Percentiles rank a stretch among this genome's conserved stretches.
These are phyloP conservation scores for Pseudococcus longispinus DNA, from an alignment of 2,888 invertebrate species.

Conservation along the genomic window DNA sequence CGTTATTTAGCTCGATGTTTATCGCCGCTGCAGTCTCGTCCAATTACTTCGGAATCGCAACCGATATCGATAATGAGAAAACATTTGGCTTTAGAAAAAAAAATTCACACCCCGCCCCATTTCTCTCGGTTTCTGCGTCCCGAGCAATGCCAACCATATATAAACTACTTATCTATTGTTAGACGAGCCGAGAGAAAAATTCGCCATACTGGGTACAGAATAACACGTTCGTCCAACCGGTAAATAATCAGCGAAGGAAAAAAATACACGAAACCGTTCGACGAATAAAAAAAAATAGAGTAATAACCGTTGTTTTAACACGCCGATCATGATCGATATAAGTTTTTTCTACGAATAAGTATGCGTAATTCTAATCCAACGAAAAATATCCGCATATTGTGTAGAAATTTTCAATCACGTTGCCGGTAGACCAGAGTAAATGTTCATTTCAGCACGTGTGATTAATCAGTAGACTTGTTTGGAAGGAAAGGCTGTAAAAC, in stretches of 20 bases:
- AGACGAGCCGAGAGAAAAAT: background rate
- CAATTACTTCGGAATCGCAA: background rate
- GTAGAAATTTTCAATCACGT: background rate
- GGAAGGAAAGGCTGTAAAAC: background rate
- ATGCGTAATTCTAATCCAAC: background rate
- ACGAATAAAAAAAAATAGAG: background rate
- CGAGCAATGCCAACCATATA: background rate
- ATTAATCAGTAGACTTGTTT: background rate
- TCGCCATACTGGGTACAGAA: background rate
- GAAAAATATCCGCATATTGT: background rate
- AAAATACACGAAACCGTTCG: background rate
- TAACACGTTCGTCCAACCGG: background rate
- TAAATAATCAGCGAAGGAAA: background rate
- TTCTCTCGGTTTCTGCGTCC: background rate
- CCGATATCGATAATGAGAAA: background rate
- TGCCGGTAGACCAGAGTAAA: background rate
- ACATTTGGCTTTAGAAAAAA: background rate
- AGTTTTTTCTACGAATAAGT: background rate
- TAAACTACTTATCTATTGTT: background rate
- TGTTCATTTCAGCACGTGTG: background rate
- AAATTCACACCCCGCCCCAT: background rate
- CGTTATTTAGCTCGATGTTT: background rate
- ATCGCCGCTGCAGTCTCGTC: background rate
- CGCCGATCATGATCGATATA: background rate
- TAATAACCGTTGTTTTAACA: background rate